Evolutionary conservation across 1,140 invertebrate species (phyloP).

Genomic region (Nebria ingens): DNA sequence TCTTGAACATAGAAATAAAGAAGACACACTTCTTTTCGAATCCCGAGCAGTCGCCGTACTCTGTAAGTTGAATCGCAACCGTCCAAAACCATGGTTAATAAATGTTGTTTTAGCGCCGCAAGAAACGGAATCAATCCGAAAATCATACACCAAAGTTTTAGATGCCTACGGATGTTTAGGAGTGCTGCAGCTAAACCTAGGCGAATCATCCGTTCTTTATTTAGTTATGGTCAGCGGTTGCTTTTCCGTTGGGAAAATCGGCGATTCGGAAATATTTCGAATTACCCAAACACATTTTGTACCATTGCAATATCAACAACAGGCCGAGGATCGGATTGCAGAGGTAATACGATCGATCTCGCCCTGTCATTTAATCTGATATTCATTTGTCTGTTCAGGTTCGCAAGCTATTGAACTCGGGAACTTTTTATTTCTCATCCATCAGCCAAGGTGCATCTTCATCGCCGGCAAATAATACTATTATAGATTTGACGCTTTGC

Average conservation of each 20-base stretch:
- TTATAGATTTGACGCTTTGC: constrained; percentile 84
- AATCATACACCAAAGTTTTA: constrained; percentile 75
- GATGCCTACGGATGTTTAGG: constrained; percentile 92
- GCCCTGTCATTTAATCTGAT: constrained; percentile 2
- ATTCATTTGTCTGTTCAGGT: too few relatives aligned
- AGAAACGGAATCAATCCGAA: constrained; percentile 80
- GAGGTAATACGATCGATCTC: constrained; percentile 40
- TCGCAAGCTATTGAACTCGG: constrained; percentile 85
- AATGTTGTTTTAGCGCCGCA: constrained; percentile 44
- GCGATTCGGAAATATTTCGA: constrained; percentile 85
- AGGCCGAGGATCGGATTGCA: constrained; percentile 64
- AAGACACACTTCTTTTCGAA: constrained; percentile 81
- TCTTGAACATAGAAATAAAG: constrained; percentile 76
- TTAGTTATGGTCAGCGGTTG: constrained; percentile 90
- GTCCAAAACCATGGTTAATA: not conserved
- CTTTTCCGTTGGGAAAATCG: constrained; percentile 88
- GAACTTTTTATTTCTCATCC: constrained; percentile 89
- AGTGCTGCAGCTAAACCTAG: constrained; percentile 75
- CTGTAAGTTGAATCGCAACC: constrained; percentile 43
- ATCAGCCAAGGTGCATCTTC: constrained; percentile 24
- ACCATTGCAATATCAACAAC: constrained; percentile 69
- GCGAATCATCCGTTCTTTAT: constrained; percentile 72
- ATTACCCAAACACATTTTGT: constrained; percentile 86
- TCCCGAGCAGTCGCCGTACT: constrained; percentile 77
- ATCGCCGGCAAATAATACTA: constrained; percentile 17